phyloP scores from a whole-genome alignment of 2,888 invertebrate species.

The Drosophila ustulata region DNA sequence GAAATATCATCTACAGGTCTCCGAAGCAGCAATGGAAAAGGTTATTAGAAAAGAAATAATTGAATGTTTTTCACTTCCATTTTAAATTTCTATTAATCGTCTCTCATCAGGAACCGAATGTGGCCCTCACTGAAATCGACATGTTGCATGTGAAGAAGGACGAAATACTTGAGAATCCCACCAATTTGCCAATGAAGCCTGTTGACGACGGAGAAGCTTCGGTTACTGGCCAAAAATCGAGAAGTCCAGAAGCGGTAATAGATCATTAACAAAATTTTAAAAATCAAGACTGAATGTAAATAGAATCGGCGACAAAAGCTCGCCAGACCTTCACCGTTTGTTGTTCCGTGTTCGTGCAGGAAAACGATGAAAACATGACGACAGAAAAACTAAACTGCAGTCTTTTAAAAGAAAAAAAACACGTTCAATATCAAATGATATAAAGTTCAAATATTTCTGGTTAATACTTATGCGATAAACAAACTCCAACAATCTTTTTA shows the following conservation, averaged over 20 bases:
- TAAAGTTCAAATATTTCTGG: constrained; percentile 46
- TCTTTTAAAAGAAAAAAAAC: constrained; percentile 25
- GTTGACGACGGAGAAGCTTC: constrained; percentile 33
- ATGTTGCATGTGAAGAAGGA: constrained; percentile 82
- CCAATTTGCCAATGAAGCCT: constrained; percentile 45
- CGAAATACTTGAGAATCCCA: constrained; percentile 65
- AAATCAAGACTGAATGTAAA: constrained; percentile 48
- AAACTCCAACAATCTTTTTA: not conserved
- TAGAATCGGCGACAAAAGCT: constrained; percentile 25
- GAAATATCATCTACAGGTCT: constrained; percentile 90
- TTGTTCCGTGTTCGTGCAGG: constrained; percentile 42
- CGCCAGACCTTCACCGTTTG: constrained; percentile 35
- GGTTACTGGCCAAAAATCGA: constrained; percentile 15
- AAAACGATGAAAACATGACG: constrained; percentile 16
- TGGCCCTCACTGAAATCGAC: constrained; percentile 83
- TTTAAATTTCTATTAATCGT: not conserved
- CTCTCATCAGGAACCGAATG: constrained; percentile 78
- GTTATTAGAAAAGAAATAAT: constrained; percentile 19
- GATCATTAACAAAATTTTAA: constrained; percentile 22
- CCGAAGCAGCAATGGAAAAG: constrained; percentile 85
- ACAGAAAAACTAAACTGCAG: constrained; percentile 29
- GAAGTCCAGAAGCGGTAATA: constrained; percentile 25
- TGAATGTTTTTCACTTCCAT: too few relatives aligned
- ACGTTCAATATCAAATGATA: constrained; percentile 37
- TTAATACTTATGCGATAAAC: constrained; percentile 40